Percentiles rank a stretch among this genome's conserved stretches.
Conservation (phyloP, 2,888 invertebrate species). For the Stictocephala bisonia region DNA sequence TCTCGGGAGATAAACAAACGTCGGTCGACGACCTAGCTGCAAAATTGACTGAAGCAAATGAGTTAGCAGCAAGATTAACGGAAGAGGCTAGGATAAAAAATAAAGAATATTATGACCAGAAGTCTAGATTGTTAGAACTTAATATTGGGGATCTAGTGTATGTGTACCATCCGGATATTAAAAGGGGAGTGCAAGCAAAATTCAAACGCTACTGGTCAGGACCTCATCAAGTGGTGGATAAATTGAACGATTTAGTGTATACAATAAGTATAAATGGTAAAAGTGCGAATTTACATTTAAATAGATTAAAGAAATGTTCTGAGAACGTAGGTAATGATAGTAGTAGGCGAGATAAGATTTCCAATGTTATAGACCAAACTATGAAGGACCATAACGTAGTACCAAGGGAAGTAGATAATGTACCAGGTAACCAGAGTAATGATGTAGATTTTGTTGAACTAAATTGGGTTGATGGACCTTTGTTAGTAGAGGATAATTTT, state of each 20-base stretch:
- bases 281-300: background rate
- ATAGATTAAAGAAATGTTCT: constrained; percentile 4
- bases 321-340: background rate
- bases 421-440: background rate
- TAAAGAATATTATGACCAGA: background rate
- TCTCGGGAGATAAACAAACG: background rate
- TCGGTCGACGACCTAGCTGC: background rate
- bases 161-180: background rate
- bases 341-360: background rate
- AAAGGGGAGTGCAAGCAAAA: background rate
- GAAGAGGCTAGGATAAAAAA: background rate
- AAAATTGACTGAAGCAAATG: background rate
- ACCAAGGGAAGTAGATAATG: background rate
- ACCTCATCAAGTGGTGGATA: constrained; percentile 10
- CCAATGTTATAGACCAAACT: background rate
- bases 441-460: background rate
- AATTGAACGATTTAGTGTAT: constrained; percentile 7
- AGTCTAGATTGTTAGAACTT: background rate
- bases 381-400: background rate
- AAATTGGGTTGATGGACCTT: background rate
- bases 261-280: background rate
- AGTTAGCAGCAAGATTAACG: background rate
- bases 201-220: constrained; percentile 17
- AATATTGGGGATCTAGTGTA: background rate
- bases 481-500: background rate